These are phyloP conservation scores for Diadegma fenestrale DNA, from an alignment of 2,888 invertebrate genomes.

Conservation along the genomic window DNA sequence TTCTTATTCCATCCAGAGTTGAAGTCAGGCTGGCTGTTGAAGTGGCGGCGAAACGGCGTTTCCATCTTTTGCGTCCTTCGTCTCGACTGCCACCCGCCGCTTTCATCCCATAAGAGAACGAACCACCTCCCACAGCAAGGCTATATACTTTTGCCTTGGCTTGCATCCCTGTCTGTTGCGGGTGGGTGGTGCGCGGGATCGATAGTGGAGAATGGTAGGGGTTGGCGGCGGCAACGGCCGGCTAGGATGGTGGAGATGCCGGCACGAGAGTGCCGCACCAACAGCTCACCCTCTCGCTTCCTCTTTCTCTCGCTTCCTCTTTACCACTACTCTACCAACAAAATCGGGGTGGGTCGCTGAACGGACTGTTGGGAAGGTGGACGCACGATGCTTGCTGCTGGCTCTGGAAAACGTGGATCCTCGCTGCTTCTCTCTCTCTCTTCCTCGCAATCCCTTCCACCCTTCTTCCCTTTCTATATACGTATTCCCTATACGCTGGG, in stretches of 20 bases:
- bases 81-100: slow-evolving; percentile 13
- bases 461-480: slow-evolving; percentile 26
- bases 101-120: slow-evolving; percentile 44
- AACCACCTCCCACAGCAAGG: slow-evolving; percentile 24
- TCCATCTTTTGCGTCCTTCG: slow-evolving; percentile 47
- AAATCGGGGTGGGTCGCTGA: slow-evolving; percentile 68
- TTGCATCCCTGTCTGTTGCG: slow-evolving; percentile 58
- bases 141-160: slow-evolving; percentile 27
- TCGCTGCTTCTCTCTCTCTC: slow-evolving; percentile 27
- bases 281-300: slow-evolving; percentile 67
- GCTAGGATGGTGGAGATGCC: slow-evolving; percentile 63
- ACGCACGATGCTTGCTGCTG: slow-evolving; percentile 57
- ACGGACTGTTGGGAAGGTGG: slow-evolving; percentile 59
- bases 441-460: slow-evolving; percentile 36
- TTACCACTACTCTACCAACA: slow-evolving; percentile 60
- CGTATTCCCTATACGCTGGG: slow-evolving; percentile 27
- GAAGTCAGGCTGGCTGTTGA: slow-evolving; percentile 67
- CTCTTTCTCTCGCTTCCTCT: slow-evolving; percentile 67
- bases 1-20: slow-evolving; percentile 50
- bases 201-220: slow-evolving; percentile 63
- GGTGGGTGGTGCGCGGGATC: slow-evolving; percentile 61
- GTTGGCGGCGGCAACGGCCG: slow-evolving; percentile 59
- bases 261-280: slow-evolving; percentile 58
- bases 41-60: slow-evolving; percentile 62
- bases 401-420: slow-evolving; percentile 53